Base-by-base conservation (phyloP, 2,888 invertebrate genomes). In the Microdon myrmicae region DNA sequence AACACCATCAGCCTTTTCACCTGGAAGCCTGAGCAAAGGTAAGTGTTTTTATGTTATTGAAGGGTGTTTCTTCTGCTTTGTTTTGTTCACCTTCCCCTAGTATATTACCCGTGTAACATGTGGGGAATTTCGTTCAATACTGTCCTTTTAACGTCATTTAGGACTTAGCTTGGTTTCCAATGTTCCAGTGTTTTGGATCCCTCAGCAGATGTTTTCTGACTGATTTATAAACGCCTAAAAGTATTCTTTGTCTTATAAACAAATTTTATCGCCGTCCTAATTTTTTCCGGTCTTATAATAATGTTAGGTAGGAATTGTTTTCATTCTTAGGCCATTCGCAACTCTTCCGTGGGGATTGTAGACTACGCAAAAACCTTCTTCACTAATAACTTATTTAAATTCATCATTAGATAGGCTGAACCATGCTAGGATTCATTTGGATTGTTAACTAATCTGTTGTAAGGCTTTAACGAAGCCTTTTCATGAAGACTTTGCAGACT, bases 21-120 rank as follows among this genome's bases (percentile, higher is more conserved):
- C 92, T 69, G 86, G 89, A 74, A 88, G 87, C 79, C 83, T 87
- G 76, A 84, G 85, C 82, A 85, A 90, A 86, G 92, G 92, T 91
- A 83, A 86, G 86, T 47, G 47, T 23, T 38, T 45, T 54, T 53
- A 16, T 47, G 37, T 37, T 43, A 16, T 31, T 9, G 43, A 29
- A 44, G 31, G 16, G 49, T 32, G 35, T 47, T 34, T 16, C 9
- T 47, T 75, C 44, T 44, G 67, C 37, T 51, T 31, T 51, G 32
- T 55, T 47, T 20, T 69, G 60, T 47, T 34, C 55, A 31, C n/a
- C 45, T 55, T 66, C 44, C 16, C 5, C 34, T 35, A 26, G 20
- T 23, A 12, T 47, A 26, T 37, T 17, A 9, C 38, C 26, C 51
- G 29, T 49, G 37, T 35, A 23, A 37, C 51, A 49, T 38, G 29